Evolutionary conservation across 2,113 vertebrate genomes (phyloP), one percentile per base, ranked within the genome.

Genomic region (Paraplagusia blochii): DNA sequence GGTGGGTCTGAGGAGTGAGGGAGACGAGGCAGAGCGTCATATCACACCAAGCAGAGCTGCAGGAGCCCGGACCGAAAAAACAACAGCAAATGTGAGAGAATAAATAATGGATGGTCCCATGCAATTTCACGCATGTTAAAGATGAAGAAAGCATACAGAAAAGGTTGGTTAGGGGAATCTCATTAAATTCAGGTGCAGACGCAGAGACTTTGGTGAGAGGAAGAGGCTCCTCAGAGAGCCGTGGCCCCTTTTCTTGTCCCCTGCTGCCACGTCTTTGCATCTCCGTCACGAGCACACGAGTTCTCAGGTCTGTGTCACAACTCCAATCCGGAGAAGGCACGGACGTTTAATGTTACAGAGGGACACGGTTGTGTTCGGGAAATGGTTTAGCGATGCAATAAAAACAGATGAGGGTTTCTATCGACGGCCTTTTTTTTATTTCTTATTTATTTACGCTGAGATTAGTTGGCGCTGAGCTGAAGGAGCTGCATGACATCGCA

Each of bases 41-140:
- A 82, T 86, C 85, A 59, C 69, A 72, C 15, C 52, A 69, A 62
- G 58, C 80, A 79, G 73, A 75, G 69, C 66, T 54, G 78, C 63
- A 42, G 64, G 64, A 53, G 59, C 34, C 67, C 69, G 61, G 73
- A 79, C 77, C 46, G 70, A 57, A 72, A 72, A 86, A 84, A 88
- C 74, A 83, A 87, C 85, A 85, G 80, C 74, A 84, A 84, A 86
- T 79, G 72, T 84, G 81, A 80, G 78, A 56, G 83, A 89, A 86
- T 89, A 83, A 85, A 91, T 92, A 90, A 90, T 89, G 86, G 78
- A 87, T 81, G 82, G 90, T 87, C 86, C 83, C 49, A 61, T 77
- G 81, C 81, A 86, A 87, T 84, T 87, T 90, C 85, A 86, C 58
- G 81, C 71, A 56, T 69, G 71, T 90, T 90, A 90, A 90, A 85